Evolutionary conservation across 2,797 vertebrate genomes (phyloP).

Genomic region (Loriculus beryllinus): DNA sequence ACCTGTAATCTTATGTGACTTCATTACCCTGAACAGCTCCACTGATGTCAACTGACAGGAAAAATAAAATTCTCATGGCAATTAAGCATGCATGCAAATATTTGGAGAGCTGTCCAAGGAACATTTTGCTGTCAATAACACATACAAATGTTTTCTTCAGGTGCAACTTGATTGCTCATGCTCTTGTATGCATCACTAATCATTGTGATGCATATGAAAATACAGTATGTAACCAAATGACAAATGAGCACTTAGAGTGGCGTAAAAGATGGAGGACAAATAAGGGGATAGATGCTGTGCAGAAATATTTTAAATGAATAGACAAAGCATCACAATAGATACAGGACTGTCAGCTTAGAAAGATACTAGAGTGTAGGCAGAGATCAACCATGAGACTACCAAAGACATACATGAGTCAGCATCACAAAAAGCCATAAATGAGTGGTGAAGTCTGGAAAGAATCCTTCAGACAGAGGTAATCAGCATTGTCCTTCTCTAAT

Average conservation of each 20-base stretch:
- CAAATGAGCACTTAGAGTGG: not conserved
- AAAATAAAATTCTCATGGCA: not conserved
- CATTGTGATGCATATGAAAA: not conserved
- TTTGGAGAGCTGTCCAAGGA: not conserved
- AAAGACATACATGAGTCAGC: not conserved
- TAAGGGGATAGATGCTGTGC: not conserved
- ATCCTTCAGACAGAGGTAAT: conserved; percentile 8
- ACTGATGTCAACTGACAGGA: not conserved
- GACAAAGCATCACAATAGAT: not conserved
- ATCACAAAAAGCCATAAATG: not conserved
- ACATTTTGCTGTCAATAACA: not conserved
- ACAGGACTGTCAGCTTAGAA: not conserved
- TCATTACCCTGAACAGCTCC: not conserved
- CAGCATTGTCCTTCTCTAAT: not conserved
- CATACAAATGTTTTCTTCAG: not conserved
- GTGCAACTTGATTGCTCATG: not conserved
- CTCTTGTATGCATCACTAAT: not conserved
- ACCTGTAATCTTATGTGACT: not conserved
- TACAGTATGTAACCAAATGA: not conserved
- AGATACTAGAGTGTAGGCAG: not conserved
- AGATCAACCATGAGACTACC: not conserved
- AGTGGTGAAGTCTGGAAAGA: not conserved
- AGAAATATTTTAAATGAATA: not conserved
- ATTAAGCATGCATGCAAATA: not conserved
- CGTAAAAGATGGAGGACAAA: not conserved